phyloP scores from a whole-genome alignment of 2,888 invertebrate genomes.

The Drosophila mercatorum region DNA sequence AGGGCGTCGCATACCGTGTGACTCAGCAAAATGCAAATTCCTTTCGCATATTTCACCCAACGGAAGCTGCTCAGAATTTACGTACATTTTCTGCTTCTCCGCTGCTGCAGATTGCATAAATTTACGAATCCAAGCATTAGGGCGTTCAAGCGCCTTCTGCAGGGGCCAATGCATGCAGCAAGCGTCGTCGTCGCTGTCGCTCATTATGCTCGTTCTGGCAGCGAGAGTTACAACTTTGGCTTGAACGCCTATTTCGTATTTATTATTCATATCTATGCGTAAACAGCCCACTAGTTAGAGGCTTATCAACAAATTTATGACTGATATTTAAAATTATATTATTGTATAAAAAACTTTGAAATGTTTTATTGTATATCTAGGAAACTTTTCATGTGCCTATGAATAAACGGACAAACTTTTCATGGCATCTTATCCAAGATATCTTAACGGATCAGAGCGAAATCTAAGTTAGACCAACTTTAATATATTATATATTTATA shows the following conservation, averaged over 20 bases:
- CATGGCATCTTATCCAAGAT: background rate
- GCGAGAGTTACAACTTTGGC: background rate
- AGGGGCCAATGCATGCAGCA: background rate
- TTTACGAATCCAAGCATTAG: conserved; percentile 36
- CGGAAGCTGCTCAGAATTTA: conserved; percentile 41
- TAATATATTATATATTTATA: background rate
- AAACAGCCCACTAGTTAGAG: background rate
- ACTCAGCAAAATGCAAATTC: conserved; percentile 45
- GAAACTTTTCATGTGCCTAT: background rate
- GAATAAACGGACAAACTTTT: background rate
- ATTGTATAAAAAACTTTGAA: background rate
- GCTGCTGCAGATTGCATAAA: conserved; percentile 50
- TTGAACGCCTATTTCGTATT: background rate
- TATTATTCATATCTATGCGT: background rate
- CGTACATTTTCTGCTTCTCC: conserved; percentile 29
- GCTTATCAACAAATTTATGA: background rate
- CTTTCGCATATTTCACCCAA: conserved; percentile 23
- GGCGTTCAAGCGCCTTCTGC: conserved; percentile 15
- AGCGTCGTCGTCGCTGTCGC: background rate
- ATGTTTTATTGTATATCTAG: background rate
- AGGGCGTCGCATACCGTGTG: conserved; percentile 28
- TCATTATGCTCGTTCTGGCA: background rate
- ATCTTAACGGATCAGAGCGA: background rate
- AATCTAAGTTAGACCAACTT: background rate
- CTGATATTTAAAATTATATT: background rate